These are phyloP conservation scores for Geotrypetes seraphini DNA, from an alignment of 2,797 vertebrate genomes.

Conservation along the genomic window DNA sequence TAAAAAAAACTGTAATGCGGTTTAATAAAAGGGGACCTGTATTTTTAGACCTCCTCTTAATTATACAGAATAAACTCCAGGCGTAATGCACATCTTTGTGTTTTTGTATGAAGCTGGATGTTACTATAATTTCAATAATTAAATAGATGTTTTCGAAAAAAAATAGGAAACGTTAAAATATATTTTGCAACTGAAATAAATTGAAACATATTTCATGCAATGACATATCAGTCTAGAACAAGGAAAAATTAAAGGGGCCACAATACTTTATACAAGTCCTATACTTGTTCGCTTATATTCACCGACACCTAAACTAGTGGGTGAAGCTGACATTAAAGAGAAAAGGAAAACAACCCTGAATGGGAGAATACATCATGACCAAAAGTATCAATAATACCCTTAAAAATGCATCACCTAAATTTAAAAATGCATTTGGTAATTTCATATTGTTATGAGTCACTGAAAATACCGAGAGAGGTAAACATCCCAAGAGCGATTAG, in stretches of 20 bases:
- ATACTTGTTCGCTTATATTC: constrained; percentile 1
- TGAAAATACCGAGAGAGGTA: neutral
- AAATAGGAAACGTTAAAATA: neutral
- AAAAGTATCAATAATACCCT: neutral
- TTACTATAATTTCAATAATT: constrained; percentile 2
- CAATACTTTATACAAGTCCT: constrained; percentile 1
- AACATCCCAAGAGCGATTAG: constrained; percentile 1
- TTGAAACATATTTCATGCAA: neutral
- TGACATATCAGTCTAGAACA: neutral
- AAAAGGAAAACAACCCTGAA: neutral
- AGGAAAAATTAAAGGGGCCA: constrained; percentile 11
- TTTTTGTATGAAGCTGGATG: neutral
- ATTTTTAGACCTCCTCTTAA: neutral
- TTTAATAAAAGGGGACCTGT: no score
- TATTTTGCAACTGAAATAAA: neutral
- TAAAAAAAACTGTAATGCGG: no score
- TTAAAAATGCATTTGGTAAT: neutral
- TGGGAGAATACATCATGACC: neutral
- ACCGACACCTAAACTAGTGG: neutral
- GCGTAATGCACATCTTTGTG: neutral
- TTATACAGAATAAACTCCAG: constrained; percentile 4
- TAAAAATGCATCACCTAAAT: neutral
- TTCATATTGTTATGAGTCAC: constrained; percentile 4
- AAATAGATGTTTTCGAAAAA: constrained; percentile 5
- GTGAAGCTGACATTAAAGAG: constrained; percentile 7